Evolutionary conservation across 2,113 vertebrate genomes (phyloP).

Genomic region (Calypte anna): DNA sequence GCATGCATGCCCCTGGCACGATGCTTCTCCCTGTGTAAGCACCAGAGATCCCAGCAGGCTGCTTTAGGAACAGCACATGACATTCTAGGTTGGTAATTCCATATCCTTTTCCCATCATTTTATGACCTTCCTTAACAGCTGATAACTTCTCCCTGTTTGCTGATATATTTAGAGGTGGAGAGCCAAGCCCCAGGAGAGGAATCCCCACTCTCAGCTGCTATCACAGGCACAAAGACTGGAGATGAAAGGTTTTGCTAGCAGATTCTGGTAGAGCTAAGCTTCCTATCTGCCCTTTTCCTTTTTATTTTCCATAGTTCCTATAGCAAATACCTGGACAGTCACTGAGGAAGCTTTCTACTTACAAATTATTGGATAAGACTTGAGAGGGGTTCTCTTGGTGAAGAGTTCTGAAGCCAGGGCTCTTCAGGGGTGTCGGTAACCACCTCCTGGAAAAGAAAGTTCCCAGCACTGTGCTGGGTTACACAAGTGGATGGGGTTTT

Average conservation of each 20-base stretch:
- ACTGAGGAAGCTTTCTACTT: not conserved
- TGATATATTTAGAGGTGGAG: not conserved
- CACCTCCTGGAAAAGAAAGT: not conserved
- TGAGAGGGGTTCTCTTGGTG: not conserved
- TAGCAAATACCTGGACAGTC: not conserved
- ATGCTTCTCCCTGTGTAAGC: not conserved
- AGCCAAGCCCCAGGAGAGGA: not conserved
- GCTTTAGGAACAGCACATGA: not conserved
- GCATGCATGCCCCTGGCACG: rapidly evolving
- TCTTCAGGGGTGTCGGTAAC: not conserved
- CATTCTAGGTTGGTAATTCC: not conserved
- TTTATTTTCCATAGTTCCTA: not conserved
- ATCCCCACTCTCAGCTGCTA: not conserved
- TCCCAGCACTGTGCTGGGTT: not conserved
- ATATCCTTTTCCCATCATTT: not conserved
- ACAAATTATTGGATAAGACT: not conserved
- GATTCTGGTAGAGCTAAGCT: not conserved
- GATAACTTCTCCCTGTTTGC: not conserved
- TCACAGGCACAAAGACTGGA: not conserved
- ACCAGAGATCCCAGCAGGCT: not conserved
- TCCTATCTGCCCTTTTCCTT: not conserved
- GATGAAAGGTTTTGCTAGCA: not conserved
- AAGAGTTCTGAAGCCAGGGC: not conserved
- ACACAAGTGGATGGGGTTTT: not conserved
- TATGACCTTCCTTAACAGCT: not conserved